Evolutionary conservation across 2,888 invertebrate genomes (phyloP).

Genomic region (Orthonychiurus folsomi): DNA sequence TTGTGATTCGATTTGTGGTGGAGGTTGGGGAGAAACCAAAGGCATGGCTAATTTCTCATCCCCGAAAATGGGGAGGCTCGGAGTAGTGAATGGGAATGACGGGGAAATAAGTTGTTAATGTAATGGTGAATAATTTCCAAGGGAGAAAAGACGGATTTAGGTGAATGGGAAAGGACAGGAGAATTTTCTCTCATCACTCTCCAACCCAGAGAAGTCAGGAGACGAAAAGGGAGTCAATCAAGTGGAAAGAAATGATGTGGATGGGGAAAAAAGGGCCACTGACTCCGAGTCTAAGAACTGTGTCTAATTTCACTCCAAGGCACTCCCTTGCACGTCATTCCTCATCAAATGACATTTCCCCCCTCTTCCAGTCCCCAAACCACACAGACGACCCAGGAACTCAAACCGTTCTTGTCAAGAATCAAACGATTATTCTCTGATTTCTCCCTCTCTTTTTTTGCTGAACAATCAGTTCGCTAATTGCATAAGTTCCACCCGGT

Average conservation of each 20-base stretch:
- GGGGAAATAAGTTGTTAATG: too few relatives aligned
- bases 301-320: slow-evolving; percentile 14
- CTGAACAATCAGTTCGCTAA: slow-evolving; percentile 36
- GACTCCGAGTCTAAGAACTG: slow-evolving; percentile 9
- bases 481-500: slow-evolving; percentile 12
- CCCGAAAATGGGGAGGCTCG: too few relatives aligned
- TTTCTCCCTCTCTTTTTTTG: slow-evolving; percentile 16
- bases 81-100: too few relatives aligned
- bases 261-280: slow-evolving; percentile 6
- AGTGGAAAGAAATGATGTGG: slow-evolving; percentile 17
- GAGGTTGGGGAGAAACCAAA: not conserved
- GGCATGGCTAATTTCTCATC: too few relatives aligned
- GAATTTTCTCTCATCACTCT: too few relatives aligned
- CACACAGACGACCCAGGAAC: not conserved
- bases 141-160: too few relatives aligned
- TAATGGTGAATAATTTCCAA: too few relatives aligned
- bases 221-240: slow-evolving; percentile 16
- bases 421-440: not conserved
- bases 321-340: slow-evolving; percentile 4
- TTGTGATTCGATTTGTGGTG: too few relatives aligned
- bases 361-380: not conserved
- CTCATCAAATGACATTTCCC: slow-evolving; percentile 2
- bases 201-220: not conserved
- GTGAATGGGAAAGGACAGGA: not conserved
- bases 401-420: not conserved